Conservation (phyloP, 2,888 invertebrate genomes). For the Pheosia tremula region DNA sequence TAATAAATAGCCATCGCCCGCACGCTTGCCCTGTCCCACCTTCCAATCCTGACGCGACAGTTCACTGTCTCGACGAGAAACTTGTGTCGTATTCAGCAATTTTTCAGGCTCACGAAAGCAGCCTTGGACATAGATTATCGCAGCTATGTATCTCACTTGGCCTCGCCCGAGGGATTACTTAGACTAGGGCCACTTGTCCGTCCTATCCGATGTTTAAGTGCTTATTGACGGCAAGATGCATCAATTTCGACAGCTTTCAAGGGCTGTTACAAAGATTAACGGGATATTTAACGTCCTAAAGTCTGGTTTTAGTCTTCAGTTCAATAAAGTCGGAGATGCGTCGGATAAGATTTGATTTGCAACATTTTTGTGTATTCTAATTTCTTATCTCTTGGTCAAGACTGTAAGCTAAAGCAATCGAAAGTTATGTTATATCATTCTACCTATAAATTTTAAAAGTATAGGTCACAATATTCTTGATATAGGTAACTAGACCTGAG, state of each 20-base stretch:
- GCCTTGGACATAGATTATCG: slow-evolving; percentile 67
- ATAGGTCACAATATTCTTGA: too few species aligned
- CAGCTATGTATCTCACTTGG: slow-evolving; percentile 56
- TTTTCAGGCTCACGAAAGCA: slow-evolving; percentile 48
- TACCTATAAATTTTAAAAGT: too few species aligned
- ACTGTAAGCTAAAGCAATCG: too few species aligned
- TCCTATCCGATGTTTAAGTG: slow-evolving; percentile 44
- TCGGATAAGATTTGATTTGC: not conserved
- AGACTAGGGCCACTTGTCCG: slow-evolving; percentile 48
- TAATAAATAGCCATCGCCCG: too few species aligned
- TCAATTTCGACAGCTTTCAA: slow-evolving; percentile 34
- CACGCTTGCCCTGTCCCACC: slow-evolving; percentile 11
- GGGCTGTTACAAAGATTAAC: slow-evolving; percentile 18
- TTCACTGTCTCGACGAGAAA: slow-evolving; percentile 28
- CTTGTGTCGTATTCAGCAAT: slow-evolving; percentile 57
- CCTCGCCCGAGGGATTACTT: slow-evolving; percentile 57
- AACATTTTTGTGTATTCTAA: not conserved
- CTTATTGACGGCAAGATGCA: slow-evolving; percentile 44
- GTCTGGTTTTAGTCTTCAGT: not conserved
- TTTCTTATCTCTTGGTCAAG: too few species aligned
- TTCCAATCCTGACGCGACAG: slow-evolving; percentile 32
- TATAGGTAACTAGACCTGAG: too few species aligned
- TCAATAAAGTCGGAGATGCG: not conserved
- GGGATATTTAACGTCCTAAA: not conserved
- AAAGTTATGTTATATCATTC: too few species aligned